Percentiles rank a stretch among this genome's conserved stretches.
Evolutionary conservation across 2,113 vertebrate species (phyloP).

Genomic region (Prunella himalayana): DNA sequence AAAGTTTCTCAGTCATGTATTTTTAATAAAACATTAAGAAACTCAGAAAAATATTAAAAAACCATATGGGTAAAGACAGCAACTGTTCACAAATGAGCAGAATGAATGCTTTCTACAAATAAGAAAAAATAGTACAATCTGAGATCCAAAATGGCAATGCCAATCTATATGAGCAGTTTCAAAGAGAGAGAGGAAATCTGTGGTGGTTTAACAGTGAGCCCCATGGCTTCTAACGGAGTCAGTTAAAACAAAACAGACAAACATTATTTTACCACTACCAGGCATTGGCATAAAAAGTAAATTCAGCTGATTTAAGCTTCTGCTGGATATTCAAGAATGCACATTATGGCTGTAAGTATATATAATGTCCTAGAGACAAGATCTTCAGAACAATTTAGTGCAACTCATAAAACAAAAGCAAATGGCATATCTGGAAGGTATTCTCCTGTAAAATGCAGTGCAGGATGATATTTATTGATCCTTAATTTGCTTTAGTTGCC

Average conservation of each 20-base stretch:
- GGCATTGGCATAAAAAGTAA: neutral
- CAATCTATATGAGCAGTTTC: neutral
- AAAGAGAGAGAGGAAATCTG: neutral
- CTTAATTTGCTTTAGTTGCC: neutral
- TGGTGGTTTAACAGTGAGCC: neutral
- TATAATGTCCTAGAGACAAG: neutral
- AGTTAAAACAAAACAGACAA: slow-evolving; percentile 5
- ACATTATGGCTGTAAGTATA: neutral
- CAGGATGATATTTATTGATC: slow-evolving; percentile 4
- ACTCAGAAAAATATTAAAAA: neutral
- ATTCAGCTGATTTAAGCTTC: neutral
- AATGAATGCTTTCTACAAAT: neutral
- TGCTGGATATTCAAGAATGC: neutral
- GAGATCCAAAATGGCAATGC: neutral
- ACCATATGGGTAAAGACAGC: neutral
- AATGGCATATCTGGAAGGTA: neutral
- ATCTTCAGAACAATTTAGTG: neutral
- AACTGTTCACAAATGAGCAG: neutral
- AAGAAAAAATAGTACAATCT: neutral
- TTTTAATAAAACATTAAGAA: neutral
- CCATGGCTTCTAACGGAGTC: neutral
- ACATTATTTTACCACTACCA: neutral
- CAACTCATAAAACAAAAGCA: neutral
- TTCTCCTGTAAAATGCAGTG: neutral
- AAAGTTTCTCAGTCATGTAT: neutral